Base-by-base conservation (phyloP, 2,113 vertebrate species). In the Illadopsis cleaveri region DNA sequence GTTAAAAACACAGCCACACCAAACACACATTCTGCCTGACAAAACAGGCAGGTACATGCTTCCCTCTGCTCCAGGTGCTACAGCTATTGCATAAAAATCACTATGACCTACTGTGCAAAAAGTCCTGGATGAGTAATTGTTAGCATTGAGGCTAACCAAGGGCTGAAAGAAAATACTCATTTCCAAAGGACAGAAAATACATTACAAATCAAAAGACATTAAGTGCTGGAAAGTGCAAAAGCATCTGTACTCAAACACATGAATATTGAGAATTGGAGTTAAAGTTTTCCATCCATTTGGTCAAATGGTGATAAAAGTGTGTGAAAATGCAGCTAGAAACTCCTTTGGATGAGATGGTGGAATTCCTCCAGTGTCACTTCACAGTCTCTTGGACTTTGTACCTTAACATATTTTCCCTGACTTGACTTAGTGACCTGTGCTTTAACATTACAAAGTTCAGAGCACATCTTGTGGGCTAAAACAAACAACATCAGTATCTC, bases 41-140 rank as follows among this genome's bases (percentile, higher is more conserved):
- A 83, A 81, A 95, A 92, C 94, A 90, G 86, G 93, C 93, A 97
- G 91, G 77, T 94, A 96, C 95, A 53, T 27, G 81, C 45, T 61
- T 91, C 37, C 17, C 44, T 82, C 48, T 83, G 57, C 70, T 69
- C 65, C 68, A 75, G 68, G 62, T 80, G 71, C 54, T 77, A 24
- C 85, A 85, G 79, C 47, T 83, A 38, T 50, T 93, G 72, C 76
- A 60, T 48, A 89, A 86, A 89, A 84, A 90, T 45, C 65, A 30
- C 47, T 66, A 18, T 8, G 6, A 78, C 35, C 80, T 83, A 23
- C 72, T 58, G 60, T 75, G 76, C 38, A 94, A 73, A 56, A 92
- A 60, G 60, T 51, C 53, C 25, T 82, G 40, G 18, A 12, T 81
- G 60, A 64, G 42, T 60, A 75, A 45, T 40, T 53, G 44, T 25